Conservation (phyloP, 2,797 vertebrate genomes). For the Argyrosomus regius region DNA sequence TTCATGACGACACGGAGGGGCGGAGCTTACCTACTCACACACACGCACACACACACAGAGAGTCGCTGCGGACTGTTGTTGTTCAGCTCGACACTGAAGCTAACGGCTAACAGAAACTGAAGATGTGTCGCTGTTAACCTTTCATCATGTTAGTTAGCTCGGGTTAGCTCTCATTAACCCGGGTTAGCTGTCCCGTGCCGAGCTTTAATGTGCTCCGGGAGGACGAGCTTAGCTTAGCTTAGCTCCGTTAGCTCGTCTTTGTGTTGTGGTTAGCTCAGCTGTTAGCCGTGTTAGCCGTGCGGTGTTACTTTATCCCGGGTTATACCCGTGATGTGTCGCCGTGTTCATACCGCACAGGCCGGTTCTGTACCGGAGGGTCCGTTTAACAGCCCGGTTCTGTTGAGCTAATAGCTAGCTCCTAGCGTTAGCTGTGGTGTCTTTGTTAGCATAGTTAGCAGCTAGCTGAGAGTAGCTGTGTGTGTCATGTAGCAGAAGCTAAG, state of each 20-base stretch:
- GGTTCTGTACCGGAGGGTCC: too few species aligned
- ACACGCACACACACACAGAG: neutral
- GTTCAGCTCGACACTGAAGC: neutral
- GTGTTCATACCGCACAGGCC: neutral
- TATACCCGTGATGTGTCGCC: constrained; percentile 1
- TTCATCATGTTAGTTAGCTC: neutral
- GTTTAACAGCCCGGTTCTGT: neutral
- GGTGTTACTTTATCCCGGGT: too few species aligned
- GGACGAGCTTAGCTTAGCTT: constrained; percentile 30
- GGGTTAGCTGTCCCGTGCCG: neutral
- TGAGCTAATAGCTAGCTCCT: constrained; percentile 8
- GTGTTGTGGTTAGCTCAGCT: too few species aligned
- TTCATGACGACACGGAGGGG: constrained; percentile 12
- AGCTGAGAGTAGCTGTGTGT: neutral
- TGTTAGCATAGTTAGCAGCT: constrained; percentile 43
- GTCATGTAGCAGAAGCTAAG: neutral
- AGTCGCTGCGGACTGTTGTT: constrained; percentile 38
- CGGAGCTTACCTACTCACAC: neutral
- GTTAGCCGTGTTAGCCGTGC: too few species aligned
- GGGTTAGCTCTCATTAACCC: neutral
- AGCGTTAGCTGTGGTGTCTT: constrained; percentile 50
- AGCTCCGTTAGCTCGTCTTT: constrained; percentile 13
- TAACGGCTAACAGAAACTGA: neutral
- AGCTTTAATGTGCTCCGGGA: neutral
- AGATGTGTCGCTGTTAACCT: constrained; percentile 26